Percentiles rank a stretch among this genome's conserved stretches.
phyloP scores from a whole-genome alignment of 2,113 vertebrate genomes.

The Myotis yumanensis region DNA sequence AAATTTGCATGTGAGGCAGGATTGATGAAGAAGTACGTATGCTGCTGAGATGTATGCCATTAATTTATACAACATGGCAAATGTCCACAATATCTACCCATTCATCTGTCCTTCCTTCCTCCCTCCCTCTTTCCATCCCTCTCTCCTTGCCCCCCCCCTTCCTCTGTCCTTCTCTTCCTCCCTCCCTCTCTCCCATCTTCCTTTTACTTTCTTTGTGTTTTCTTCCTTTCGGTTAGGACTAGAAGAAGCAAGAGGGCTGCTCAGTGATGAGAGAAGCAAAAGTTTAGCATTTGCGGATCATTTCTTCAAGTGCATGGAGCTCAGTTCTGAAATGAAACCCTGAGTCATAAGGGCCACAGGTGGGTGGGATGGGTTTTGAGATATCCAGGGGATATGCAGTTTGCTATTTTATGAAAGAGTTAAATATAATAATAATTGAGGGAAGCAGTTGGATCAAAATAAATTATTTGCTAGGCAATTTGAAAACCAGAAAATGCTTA shows the following conservation, averaged over 20 bases:
- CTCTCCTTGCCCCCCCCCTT: no score
- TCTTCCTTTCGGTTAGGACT: not conserved
- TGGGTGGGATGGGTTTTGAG: not conserved
- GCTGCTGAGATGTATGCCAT: not conserved
- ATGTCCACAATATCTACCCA: not conserved
- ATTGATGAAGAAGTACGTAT: not conserved
- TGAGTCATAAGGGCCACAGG: conserved; percentile 34
- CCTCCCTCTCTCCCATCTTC: not conserved
- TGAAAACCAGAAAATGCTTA: conserved; percentile 75
- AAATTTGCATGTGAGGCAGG: not conserved
- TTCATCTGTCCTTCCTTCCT: not conserved
- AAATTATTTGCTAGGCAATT: conserved; percentile 71
- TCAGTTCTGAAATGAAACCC: conserved; percentile 32
- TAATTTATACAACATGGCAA: not conserved
- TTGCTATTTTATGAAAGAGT: conserved; percentile 62
- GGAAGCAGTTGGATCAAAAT: conserved; percentile 71
- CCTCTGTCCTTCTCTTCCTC: not conserved
- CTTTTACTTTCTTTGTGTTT: not conserved
- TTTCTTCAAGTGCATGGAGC: not conserved
- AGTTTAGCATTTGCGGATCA: not conserved
- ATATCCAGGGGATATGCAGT: conserved; percentile 25
- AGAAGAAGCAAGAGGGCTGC: not conserved
- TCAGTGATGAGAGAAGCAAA: not conserved
- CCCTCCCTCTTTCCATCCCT: no score
- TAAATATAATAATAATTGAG: conserved; percentile 67